Conservation (phyloP, 1,140 invertebrate species). For the Helicoverpa armigera region DNA sequence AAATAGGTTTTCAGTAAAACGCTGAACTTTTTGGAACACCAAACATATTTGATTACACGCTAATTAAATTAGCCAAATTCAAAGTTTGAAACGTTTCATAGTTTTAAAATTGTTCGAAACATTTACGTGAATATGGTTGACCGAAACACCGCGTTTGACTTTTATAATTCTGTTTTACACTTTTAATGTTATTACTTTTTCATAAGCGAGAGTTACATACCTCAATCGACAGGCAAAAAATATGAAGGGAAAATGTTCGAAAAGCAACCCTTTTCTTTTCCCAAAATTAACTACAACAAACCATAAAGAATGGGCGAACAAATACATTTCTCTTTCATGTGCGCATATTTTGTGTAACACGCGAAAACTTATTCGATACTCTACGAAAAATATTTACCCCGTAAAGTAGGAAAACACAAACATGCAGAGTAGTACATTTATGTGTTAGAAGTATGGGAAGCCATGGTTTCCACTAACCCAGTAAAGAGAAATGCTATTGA, state of each 20-base stretch:
- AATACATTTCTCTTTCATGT: background rate
- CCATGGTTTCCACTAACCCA: constrained; percentile 11
- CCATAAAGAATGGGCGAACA: background rate
- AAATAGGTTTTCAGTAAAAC: constrained; percentile 3
- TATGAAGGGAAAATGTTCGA: too few relatives aligned
- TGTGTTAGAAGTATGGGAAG: background rate
- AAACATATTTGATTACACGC: background rate
- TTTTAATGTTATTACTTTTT: background rate
- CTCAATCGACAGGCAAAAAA: too few relatives aligned
- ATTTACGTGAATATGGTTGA: background rate
- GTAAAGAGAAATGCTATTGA: constrained; percentile 38
- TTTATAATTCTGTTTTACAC: background rate
- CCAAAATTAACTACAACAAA: too few relatives aligned
- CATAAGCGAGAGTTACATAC: background rate
- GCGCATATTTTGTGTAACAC: background rate
- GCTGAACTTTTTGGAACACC: background rate
- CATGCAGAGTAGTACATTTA: background rate
- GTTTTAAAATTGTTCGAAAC: constrained; percentile 28
- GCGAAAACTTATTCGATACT: background rate
- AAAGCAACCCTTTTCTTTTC: too few relatives aligned
- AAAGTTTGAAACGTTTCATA: constrained; percentile 7
- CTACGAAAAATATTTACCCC: constrained; percentile 22
- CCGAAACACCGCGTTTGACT: constrained; percentile 1
- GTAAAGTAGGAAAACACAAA: constrained; percentile 29
- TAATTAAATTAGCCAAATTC: constrained; percentile 3